A percentile compares a stretch with the other conserved stretches of the same genome.
These are phyloP conservation scores for Tarsius wallacei DNA, from an alignment of 2,797 vertebrate genomes.

Conservation along the genomic window DNA sequence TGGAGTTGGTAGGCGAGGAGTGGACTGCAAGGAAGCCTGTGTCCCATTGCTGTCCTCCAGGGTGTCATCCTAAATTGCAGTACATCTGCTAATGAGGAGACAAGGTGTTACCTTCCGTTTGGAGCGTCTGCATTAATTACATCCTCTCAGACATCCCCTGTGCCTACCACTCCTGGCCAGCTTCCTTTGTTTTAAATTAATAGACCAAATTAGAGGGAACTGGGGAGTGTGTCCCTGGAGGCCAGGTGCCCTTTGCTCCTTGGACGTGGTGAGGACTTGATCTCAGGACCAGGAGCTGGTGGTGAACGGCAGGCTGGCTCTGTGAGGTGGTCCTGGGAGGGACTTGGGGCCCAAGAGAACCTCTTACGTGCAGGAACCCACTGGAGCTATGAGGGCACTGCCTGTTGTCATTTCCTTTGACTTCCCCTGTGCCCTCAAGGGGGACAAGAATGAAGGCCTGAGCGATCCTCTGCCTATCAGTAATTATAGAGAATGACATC, in stretches of 20 bases:
- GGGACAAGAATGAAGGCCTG: background rate
- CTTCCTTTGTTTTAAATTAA: slow-evolving; percentile 75
- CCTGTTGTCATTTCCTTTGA: background rate
- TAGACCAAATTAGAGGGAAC: slow-evolving; percentile 68
- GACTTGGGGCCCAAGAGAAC: background rate
- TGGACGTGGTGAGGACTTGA: background rate
- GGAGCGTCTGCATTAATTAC: slow-evolving; percentile 78
- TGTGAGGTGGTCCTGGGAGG: background rate
- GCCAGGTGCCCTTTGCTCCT: slow-evolving; percentile 19
- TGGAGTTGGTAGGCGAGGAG: background rate
- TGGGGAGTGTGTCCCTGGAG: slow-evolving; percentile 63
- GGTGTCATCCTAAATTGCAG: slow-evolving; percentile 49
- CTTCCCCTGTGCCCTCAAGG: background rate
- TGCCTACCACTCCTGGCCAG: slow-evolving; percentile 42
- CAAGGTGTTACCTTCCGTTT: slow-evolving; percentile 65
- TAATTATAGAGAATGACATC: background rate
- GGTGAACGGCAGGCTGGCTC: background rate
- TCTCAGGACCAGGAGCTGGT: background rate
- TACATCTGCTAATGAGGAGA: slow-evolving; percentile 72
- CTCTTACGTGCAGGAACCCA: background rate
- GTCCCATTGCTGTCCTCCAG: slow-evolving; percentile 8
- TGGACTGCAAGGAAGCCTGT: background rate
- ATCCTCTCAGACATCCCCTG: slow-evolving; percentile 66
- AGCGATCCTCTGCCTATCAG: background rate
- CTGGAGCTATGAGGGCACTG: background rate